phyloP scores from a whole-genome alignment of 2,797 vertebrate species.

The Bradypodion pumilum region DNA sequence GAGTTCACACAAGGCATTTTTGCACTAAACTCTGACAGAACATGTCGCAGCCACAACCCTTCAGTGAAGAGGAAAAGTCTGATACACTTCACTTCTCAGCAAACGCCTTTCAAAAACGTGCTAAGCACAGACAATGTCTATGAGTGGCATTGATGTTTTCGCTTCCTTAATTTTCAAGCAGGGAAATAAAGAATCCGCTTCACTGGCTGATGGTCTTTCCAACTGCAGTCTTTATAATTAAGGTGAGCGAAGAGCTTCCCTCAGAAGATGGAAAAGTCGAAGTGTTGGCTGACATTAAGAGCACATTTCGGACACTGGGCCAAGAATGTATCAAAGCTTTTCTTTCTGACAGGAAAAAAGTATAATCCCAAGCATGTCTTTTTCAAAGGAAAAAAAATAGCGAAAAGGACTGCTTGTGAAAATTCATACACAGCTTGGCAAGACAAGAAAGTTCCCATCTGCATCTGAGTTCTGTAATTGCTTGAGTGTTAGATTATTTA shows the following conservation, averaged over 20 bases:
- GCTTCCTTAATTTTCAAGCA: conserved; percentile 6
- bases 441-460: conserved; percentile 14
- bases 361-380: background rate
- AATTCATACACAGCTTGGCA: background rate
- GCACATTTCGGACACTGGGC: conserved; percentile 25
- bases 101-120: background rate
- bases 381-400: too few relatives aligned
- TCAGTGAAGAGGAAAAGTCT: background rate
- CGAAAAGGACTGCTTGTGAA: conserved; percentile 6
- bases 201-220: conserved; percentile 39
- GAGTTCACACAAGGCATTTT: conserved; percentile 32
- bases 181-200: conserved; percentile 24
- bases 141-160: conserved; percentile 19
- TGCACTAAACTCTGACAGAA: conserved; percentile 39
- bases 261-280: background rate
- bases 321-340: conserved; percentile 8
- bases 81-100: conserved; percentile 19
- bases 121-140: conserved; percentile 27
- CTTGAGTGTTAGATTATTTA: conserved; percentile 74
- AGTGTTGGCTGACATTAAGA: conserved; percentile 29
- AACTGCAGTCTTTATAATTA: background rate
- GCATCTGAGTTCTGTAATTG: conserved; percentile 17
- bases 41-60: too few relatives aligned
- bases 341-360: conserved; percentile 24
- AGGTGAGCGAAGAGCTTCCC: conserved; percentile 18